Conservation (phyloP, 2,888 invertebrate species). For the Leptura quadrifasciata region DNA sequence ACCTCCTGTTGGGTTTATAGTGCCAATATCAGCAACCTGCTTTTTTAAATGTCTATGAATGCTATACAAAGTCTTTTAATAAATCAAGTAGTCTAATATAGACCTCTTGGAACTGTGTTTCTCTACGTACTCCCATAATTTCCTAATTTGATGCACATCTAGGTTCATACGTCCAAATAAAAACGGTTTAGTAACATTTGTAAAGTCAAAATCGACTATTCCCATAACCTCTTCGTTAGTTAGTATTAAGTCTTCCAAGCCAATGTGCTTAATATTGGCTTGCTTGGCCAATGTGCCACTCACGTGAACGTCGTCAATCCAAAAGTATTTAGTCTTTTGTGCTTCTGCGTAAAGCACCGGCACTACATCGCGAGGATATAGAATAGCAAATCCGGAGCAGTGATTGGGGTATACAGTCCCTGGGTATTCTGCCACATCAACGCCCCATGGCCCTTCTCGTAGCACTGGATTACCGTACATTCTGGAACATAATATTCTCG, state of each 20-base stretch:
- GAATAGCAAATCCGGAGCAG: constrained; percentile 79
- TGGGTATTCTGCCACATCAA: constrained; percentile 80
- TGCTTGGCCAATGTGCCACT: constrained; percentile 77
- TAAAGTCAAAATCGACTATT: constrained; percentile 33
- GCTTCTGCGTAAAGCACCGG: constrained; percentile 75
- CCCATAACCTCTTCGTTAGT: constrained; percentile 19
- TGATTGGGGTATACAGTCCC: constrained; percentile 81
- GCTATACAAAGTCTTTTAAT: no score
- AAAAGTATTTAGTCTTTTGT: constrained; percentile 78
- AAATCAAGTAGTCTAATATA: constrained; percentile 24
- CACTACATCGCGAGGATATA: constrained; percentile 65
- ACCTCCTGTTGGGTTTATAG: no score
- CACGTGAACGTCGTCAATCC: constrained; percentile 84
- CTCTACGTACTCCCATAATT: constrained; percentile 33
- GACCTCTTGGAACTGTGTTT: constrained; percentile 16
- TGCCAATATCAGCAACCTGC: no score
- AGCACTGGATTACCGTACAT: constrained; percentile 23
- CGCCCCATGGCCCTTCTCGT: constrained; percentile 81
- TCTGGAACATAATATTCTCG: constrained; percentile 37
- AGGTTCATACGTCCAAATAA: constrained; percentile 36
- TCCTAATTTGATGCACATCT: constrained; percentile 35
- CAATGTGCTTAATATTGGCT: constrained; percentile 36
- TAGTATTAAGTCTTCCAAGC: constrained; percentile 35
- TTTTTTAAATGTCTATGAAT: no score
- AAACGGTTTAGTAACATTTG: constrained; percentile 38